A percentile compares a stretch with the other conserved stretches of the same genome.
These are phyloP conservation scores for Drosophila bipectinata DNA, from an alignment of 1,140 invertebrate genomes.

Conservation along the genomic window DNA sequence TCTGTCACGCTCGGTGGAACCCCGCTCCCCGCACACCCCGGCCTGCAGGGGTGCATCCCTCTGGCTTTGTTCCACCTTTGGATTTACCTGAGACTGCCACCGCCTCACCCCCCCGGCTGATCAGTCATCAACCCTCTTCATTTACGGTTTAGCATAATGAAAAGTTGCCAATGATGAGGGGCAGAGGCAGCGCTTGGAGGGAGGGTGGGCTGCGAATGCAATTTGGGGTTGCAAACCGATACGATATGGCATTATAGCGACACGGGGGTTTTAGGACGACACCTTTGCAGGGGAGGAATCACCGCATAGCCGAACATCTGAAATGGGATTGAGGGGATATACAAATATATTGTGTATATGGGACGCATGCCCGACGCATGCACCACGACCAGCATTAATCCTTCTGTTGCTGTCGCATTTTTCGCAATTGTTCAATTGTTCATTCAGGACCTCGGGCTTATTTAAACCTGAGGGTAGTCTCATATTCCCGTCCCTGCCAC, in stretches of 20 bases:
- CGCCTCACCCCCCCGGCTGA: slow-evolving; percentile 4
- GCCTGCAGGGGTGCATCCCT: slow-evolving; percentile 9
- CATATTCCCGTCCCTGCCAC: slow-evolving; percentile 25
- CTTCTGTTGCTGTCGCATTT: slow-evolving; percentile 62
- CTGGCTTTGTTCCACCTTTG: slow-evolving; percentile 45
- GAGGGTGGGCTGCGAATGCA: slow-evolving; percentile 59
- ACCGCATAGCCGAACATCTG: slow-evolving; percentile 4
- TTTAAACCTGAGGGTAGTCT: slow-evolving; percentile 32
- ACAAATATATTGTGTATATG: slow-evolving; percentile 10
- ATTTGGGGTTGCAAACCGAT: slow-evolving; percentile 76
- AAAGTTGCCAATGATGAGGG: slow-evolving; percentile 71
- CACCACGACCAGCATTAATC: slow-evolving; percentile 75
- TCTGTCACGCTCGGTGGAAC: slow-evolving; percentile 68
- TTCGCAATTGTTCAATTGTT: slow-evolving; percentile 80
- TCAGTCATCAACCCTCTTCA: slow-evolving; percentile 73
- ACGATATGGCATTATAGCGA: slow-evolving; percentile 25
- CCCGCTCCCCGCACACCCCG: slow-evolving; percentile 10
- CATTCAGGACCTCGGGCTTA: slow-evolving; percentile 22
- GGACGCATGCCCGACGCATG: slow-evolving; percentile 43
- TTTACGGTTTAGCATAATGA: slow-evolving; percentile 81
- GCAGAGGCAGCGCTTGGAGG: slow-evolving; percentile 15
- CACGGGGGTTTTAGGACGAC: slow-evolving; percentile 58
- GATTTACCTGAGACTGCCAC: slow-evolving; percentile 23
- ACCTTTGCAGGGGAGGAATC: slow-evolving; percentile 50
- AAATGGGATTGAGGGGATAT: slow-evolving; percentile 27